Base-by-base conservation (phyloP, 2,888 invertebrate genomes). In the Amiota communis region DNA sequence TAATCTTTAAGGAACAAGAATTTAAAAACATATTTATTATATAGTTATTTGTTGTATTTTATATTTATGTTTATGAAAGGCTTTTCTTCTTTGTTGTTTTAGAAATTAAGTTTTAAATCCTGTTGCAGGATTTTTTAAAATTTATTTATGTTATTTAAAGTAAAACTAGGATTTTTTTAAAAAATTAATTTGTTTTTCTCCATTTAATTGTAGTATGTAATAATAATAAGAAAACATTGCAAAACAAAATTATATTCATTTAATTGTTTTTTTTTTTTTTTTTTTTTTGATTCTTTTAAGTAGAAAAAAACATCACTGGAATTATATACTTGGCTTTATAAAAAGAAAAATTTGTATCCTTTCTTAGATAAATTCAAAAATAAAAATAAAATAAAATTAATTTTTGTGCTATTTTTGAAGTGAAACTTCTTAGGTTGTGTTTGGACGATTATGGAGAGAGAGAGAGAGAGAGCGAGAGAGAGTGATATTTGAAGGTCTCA, bases 21-120 rank as follows among this genome's bases (percentile, higher is more conserved):
- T 76, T n/a, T n/a, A 80, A 75, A 78, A 78, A 79, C 63, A 72
- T 51, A 76, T 46, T 72, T 17, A 17, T 53, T 20, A n/a, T n/a
- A n/a, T 20, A 53, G 20, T 48, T 23, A 3, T 23, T 23, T 23
- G 23, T 23, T 23, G 1, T 23, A 23, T 23, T 23, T 51, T 67
- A 48, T 49, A 76, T 71, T 75, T 65, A 75, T 73, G 72, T 61
- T 74, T 65, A 73, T 72, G 72, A 56, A 75, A 71, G 70, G 68
- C 73, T 72, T n/a, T n/a, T 36, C 36, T 36, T 23, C 2, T 23
- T n/a, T 36, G 36, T 36, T 36, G 36, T 73, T 77, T 75, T 74
- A 73, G 71, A 47, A 73, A 73, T 73, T 70, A 72, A 53, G 81
- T 86, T 86, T 85, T 86, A 77, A 86, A 86, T 86, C 86, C 86